These are phyloP conservation scores for Paramuricea clavata DNA, from an alignment of 92 coral and sea anemone species.

Conservation along the genomic window DNA sequence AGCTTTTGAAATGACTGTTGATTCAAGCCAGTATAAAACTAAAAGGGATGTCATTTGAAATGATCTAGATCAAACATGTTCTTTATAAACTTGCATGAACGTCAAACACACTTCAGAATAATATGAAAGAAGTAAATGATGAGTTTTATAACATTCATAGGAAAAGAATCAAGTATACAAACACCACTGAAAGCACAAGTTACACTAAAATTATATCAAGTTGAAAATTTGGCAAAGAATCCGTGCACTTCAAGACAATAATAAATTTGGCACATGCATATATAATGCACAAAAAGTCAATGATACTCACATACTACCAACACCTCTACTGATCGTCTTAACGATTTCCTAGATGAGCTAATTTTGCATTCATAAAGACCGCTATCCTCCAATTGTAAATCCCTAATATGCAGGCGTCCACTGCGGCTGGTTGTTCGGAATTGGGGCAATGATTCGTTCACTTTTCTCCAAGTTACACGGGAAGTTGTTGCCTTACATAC, in stretches of 20 bases:
- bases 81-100: not conserved
- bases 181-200: not conserved
- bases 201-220: not conserved
- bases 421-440: conserved; percentile 75
- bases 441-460: conserved; percentile 77
- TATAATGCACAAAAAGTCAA: not conserved
- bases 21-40: too few relatives aligned
- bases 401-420: conserved; percentile 75
- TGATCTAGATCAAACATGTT: not conserved
- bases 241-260: too few relatives aligned
- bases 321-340: conserved; percentile 73
- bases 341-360: conserved; percentile 71
- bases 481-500: conserved; percentile 74
- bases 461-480: conserved; percentile 80
- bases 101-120: not conserved
- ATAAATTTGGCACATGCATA: not conserved
- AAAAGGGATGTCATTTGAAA: too few relatives aligned
- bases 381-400: conserved; percentile 78
- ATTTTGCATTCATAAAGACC: conserved; percentile 89
- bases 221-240: too few relatives aligned
- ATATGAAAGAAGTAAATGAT: not conserved
- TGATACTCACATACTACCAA: conserved; percentile 83
- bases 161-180: not conserved
- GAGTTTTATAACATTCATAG: not conserved
- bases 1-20: not conserved